A percentile compares a stretch with the other conserved stretches of the same genome.
Evolutionary conservation across 2,113 vertebrate genomes (phyloP).

Genomic region (Sylvia atricapilla): DNA sequence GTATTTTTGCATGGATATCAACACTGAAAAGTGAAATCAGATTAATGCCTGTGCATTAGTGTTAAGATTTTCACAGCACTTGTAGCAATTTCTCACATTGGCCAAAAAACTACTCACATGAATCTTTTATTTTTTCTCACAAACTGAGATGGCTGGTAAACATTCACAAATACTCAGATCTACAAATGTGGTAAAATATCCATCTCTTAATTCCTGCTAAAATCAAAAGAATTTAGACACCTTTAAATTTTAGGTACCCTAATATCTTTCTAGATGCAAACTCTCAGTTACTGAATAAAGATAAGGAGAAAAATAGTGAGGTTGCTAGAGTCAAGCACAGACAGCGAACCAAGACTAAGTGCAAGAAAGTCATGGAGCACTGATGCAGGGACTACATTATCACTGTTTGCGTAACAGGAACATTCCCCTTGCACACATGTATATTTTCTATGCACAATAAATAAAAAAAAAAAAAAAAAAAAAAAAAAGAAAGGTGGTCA

Average conservation of each 20-base stretch:
- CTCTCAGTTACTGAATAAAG: not conserved
- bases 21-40: not conserved
- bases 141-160: not conserved
- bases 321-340: not conserved
- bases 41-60: not conserved
- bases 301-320: not conserved
- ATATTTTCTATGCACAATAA: not conserved
- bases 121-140: not conserved
- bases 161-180: not conserved
- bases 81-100: not conserved
- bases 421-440: not conserved
- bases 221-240: not conserved
- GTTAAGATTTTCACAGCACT: not conserved
- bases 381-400: not conserved
- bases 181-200: not conserved
- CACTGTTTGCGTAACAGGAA: not conserved
- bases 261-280: not conserved
- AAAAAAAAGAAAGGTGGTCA: not conserved
- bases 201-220: not conserved
- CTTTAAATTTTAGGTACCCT: not conserved
- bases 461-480: not conserved
- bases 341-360: not conserved
- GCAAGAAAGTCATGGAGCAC: not conserved
- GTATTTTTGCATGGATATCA: slow-evolving; percentile 13
- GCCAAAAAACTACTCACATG: not conserved